Evolutionary conservation across 2,888 invertebrate genomes (phyloP).

Genomic region (Zaprionus bogoriensis): DNA sequence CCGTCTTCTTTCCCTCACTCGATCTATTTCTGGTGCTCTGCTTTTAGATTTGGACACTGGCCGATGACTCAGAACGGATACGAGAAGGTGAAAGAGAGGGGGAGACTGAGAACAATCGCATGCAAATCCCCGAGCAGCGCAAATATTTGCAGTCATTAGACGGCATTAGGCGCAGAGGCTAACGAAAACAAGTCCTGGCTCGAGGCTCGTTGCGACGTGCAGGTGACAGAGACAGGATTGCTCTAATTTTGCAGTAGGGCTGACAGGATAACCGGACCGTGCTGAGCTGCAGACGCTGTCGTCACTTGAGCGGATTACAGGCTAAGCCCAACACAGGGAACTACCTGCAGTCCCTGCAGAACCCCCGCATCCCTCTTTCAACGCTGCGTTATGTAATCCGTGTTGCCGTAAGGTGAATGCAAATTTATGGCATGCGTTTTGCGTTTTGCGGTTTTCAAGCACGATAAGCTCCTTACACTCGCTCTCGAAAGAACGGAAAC

Average conservation of each 20-base stretch:
- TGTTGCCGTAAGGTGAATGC: conserved; percentile 50
- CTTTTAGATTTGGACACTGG: conserved; percentile 51
- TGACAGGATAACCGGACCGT: conserved; percentile 26
- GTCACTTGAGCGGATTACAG: conserved; percentile 66
- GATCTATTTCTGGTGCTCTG: conserved; percentile 47
- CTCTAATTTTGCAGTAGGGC: conserved; percentile 64
- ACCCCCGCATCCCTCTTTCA: background rate
- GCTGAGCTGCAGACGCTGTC: background rate
- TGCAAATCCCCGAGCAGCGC: conserved; percentile 6
- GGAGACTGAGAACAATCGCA: conserved; percentile 17
- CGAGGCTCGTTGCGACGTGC: conserved; percentile 19
- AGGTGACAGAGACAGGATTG: conserved; percentile 45
- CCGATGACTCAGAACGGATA: conserved; percentile 52
- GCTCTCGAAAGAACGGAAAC: conserved; percentile 21
- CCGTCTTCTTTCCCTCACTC: conserved; percentile 10
- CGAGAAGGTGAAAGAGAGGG: background rate
- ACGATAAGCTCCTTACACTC: conserved; percentile 10
- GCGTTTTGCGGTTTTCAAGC: conserved; percentile 45
- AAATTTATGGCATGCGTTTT: conserved; percentile 54
- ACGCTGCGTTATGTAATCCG: conserved; percentile 50
- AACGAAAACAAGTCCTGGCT: conserved; percentile 33
- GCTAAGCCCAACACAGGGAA: conserved; percentile 26
- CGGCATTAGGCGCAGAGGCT: conserved; percentile 56
- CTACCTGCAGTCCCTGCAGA: conserved; percentile 12
- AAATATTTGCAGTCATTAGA: conserved; percentile 74